A percentile compares a stretch with the other conserved stretches of the same genome.
Conservation (phyloP, 2,113 vertebrate species). For the Equus quagga region DNA sequence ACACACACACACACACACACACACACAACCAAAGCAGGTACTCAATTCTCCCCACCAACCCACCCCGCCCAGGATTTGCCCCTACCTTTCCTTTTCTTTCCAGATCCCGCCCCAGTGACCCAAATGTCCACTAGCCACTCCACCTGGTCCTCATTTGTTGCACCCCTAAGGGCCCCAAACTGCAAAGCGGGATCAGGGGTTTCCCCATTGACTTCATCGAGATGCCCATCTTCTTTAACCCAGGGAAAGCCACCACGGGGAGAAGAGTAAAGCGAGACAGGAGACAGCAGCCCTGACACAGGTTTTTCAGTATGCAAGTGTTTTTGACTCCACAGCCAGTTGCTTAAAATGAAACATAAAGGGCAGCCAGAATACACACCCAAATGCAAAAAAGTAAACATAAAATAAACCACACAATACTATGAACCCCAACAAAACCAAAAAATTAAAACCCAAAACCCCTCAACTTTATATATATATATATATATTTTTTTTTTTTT, state of each 20-base stretch:
- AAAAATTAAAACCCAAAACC: conserved; percentile 71
- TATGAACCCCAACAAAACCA: conserved; percentile 64
- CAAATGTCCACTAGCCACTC: background rate
- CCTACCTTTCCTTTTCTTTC: background rate
- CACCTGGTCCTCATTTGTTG: background rate
- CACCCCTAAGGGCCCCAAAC: background rate
- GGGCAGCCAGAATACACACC: conserved; percentile 88
- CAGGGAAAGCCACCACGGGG: background rate
- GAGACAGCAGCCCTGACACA: conserved; percentile 87
- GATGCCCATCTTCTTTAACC: background rate
- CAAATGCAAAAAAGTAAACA: conserved; percentile 83
- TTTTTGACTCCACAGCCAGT: conserved; percentile 90
- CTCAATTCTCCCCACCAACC: background rate
- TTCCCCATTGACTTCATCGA: background rate
- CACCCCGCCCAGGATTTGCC: background rate
- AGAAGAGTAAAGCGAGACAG: conserved; percentile 71
- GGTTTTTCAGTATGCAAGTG: conserved; percentile 90
- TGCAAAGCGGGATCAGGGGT: background rate
- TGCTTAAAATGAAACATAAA: conserved; percentile 88
- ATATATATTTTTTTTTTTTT: conserved; percentile 35
- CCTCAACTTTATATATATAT: conserved; percentile 75
- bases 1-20: background rate
- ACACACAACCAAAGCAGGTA: background rate
- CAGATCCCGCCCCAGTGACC: background rate
- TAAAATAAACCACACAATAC: conserved; percentile 76